A percentile compares a stretch with the other conserved stretches of the same genome.
Conservation (phyloP, 2,113 vertebrate genomes). For the Promerops cafer region DNA sequence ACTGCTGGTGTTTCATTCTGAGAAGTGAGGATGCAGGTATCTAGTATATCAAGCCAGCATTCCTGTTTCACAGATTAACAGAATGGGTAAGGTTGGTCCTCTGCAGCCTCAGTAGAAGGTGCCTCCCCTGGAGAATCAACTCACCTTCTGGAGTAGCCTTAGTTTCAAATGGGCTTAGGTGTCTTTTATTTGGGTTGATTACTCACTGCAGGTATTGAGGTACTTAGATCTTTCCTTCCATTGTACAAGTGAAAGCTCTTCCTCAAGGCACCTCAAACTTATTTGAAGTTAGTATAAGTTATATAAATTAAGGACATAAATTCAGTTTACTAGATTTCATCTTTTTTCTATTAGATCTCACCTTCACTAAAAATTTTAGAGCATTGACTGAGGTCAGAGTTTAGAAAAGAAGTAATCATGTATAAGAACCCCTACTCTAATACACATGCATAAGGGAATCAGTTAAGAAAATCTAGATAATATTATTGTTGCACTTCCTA, state of each 20-base stretch:
- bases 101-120: neutral
- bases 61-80: neutral
- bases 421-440: neutral
- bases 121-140: neutral
- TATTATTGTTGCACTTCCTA: neutral
- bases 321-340: neutral
- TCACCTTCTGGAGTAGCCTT: neutral
- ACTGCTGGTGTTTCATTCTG: neutral
- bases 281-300: neutral
- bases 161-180: neutral
- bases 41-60: neutral
- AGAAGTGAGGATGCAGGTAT: neutral
- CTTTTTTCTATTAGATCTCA: neutral
- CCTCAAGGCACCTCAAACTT: neutral
- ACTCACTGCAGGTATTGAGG: neutral
- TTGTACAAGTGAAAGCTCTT: neutral
- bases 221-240: neutral
- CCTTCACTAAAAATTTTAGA: neutral
- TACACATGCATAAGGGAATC: neutral
- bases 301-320: neutral
- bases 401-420: neutral
- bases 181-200: neutral
- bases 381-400: neutral
- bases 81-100: neutral
- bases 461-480: neutral